phyloP scores from a whole-genome alignment of 2,113 vertebrate species.

The Zosterops hypoxanthus region DNA sequence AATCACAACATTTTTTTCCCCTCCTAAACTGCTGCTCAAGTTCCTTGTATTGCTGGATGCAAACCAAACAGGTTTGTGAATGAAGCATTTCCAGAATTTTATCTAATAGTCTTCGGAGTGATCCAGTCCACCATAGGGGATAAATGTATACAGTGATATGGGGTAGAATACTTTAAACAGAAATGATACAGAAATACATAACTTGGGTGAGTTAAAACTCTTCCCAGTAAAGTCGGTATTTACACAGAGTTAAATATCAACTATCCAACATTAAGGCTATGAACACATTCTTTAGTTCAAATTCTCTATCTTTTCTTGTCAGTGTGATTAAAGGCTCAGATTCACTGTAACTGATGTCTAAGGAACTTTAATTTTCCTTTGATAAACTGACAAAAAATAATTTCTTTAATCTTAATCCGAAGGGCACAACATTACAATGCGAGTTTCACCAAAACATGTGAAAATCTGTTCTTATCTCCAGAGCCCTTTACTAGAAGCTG shows the following conservation, averaged over 20 bases:
- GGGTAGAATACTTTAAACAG: not conserved
- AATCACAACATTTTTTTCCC: not conserved
- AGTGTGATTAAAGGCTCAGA: slow-evolving; percentile 73
- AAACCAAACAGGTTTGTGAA: not conserved
- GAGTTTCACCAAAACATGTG: slow-evolving; percentile 47
- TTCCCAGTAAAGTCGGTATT: not conserved
- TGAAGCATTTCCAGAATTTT: not conserved
- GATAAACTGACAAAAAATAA: slow-evolving; percentile 59
- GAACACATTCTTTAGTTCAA: slow-evolving; percentile 26
- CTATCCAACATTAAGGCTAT: not conserved
- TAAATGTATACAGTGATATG: not conserved
- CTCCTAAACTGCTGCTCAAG: not conserved
- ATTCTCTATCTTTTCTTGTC: slow-evolving; percentile 66
- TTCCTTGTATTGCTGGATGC: not conserved
- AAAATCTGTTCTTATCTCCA: slow-evolving; percentile 63
- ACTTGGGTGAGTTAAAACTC: not conserved
- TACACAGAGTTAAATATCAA: slow-evolving; percentile 51
- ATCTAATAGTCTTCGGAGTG: not conserved
- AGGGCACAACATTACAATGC: slow-evolving; percentile 59
- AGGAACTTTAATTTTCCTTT: slow-evolving; percentile 69
- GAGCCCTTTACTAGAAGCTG: slow-evolving; percentile 14
- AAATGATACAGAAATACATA: not conserved
- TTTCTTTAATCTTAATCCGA: slow-evolving; percentile 76
- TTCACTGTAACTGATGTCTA: slow-evolving; percentile 60
- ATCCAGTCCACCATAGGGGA: not conserved